Evolutionary conservation across 2,113 vertebrate genomes (phyloP), one percentile per base, ranked within the genome.

Genomic region (Cichladusa arquata): DNA sequence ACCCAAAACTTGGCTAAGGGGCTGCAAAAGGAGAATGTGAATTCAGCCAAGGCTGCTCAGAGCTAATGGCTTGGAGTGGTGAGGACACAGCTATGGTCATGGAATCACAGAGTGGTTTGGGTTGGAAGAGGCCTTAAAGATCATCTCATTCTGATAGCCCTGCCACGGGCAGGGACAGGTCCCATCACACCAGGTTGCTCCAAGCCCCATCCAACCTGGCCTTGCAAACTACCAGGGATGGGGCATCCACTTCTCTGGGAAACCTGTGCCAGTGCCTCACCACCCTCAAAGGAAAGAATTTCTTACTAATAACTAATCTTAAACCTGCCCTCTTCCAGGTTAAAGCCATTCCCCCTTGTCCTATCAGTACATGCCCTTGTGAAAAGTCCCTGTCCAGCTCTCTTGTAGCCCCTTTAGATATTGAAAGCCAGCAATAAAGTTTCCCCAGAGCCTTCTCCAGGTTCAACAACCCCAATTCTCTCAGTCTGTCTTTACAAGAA

Each of bases 91-190:
- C 19, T 67, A 8, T 14, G 58, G 40, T 5, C 8, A 56, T 1
- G 15, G 40, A 50, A 56, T 28, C 20, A 28, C 31, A 42, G 56
- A 62, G 28, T 26, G 54, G 5, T 33, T 54, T 69, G 62, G 12
- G 40, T 16, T 62, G 14, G 40, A 69, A 34, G 18, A n/a, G 18
- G 14, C 12, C 17, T 36, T 36, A 56, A 26, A 56, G 31, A 56
- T 24, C 8, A 56, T 3, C 51, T 67, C 1, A 0, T 71, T 80
- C 34, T 50, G 48, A 26, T 2, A 3, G 5, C 29, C 13, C 8
- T 40, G 25, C 14, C 62, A 69, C 1, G 4, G 40, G 53, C 54
- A 61, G 3, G 8, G 14, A 54, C 19, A 54, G 11, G 2, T 69
- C 16, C 34, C 56, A 62, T 5, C 4, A 48, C 25, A 23, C 6